Base-by-base conservation (phyloP, 2,113 vertebrate species). In the Ctenomys sociabilis region DNA sequence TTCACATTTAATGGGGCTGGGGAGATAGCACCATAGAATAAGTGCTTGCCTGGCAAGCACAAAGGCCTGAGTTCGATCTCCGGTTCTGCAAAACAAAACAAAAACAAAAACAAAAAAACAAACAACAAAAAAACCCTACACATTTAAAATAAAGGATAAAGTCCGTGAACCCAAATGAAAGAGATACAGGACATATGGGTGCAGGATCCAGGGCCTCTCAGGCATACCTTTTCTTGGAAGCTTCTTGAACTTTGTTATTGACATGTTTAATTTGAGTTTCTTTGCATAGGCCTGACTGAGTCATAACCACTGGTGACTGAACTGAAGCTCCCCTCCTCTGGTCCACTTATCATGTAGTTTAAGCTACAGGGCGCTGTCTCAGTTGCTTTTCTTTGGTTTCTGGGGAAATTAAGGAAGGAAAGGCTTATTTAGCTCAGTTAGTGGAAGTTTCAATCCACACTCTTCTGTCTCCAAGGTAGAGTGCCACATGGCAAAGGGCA, bases 341-440 rank as follows among this genome's bases (percentile, higher is more conserved):
- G 32, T 66, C 14, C 3, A 61, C 68, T 81, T 35, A 57, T n/a
- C 17, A 43, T 0, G 0, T 7, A 21, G 14, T 17, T 57, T 16
- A 57, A 57, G 54, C 54, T 57, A 57, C 3, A 17, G 14, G 14
- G 2, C 14, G 14, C 14, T 57, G 54, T 17, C 54, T 57, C 4
- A 16, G 16, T 57, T 57, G 3, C 54, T 57, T 57, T 57, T 57
- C 14, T 57, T 16, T 57, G 54, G 54, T 57, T 57, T 57, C 54
- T 57, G 54, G 54, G 54, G 17, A 57, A 14, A 57, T 57, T 57
- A 57, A 14, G 54, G 54, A 17, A 57, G 16, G 16, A 57, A 57
- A 57, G 54, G 49, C 49, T 49, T 49, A 7, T 49, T 49, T 49
- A 49, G 49, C 5, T 49, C 49, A 49, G 49, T 49, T 8, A 49